A percentile compares a stretch with the other conserved stretches of the same genome.
phyloP scores from a whole-genome alignment of 2,113 vertebrate genomes.

The Mesitornis unicolor region DNA sequence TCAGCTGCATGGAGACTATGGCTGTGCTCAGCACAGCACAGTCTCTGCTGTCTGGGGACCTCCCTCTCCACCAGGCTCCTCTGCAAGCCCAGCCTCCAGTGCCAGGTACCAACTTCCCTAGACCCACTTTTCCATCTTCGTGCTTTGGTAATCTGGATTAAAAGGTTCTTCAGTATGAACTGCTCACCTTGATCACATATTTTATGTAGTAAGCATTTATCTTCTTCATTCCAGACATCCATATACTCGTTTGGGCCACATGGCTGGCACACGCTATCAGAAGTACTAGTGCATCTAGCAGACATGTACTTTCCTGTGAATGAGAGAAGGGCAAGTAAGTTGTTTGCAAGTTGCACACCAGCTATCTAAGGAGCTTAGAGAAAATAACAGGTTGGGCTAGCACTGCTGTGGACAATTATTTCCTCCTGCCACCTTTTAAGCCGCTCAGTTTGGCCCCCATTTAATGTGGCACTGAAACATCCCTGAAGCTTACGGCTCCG shows the following conservation, averaged over 20 bases:
- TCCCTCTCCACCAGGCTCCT: neutral
- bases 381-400: neutral
- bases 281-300: slow-evolving; percentile 72
- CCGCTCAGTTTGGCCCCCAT: neutral
- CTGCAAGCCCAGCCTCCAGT: neutral
- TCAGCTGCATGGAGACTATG: neutral
- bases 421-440: neutral
- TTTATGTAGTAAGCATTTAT: slow-evolving; percentile 82
- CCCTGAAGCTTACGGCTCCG: neutral
- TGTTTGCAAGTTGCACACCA: neutral
- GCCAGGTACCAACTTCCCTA: neutral
- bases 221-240: slow-evolving; percentile 83
- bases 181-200: slow-evolving; percentile 87
- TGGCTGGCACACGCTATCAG: slow-evolving; percentile 72
- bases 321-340: neutral
- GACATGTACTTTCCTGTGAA: slow-evolving; percentile 80
- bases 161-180: neutral
- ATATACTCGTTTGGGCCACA: slow-evolving; percentile 86
- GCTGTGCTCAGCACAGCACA: neutral
- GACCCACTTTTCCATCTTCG: neutral
- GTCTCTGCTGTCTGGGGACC: neutral
- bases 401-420: neutral
- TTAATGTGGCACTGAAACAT: neutral
- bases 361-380: neutral
- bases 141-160: neutral